A percentile compares a stretch with the other conserved stretches of the same genome.
Conservation (phyloP, 2,113 vertebrate species). For the Leptosomus discolor region DNA sequence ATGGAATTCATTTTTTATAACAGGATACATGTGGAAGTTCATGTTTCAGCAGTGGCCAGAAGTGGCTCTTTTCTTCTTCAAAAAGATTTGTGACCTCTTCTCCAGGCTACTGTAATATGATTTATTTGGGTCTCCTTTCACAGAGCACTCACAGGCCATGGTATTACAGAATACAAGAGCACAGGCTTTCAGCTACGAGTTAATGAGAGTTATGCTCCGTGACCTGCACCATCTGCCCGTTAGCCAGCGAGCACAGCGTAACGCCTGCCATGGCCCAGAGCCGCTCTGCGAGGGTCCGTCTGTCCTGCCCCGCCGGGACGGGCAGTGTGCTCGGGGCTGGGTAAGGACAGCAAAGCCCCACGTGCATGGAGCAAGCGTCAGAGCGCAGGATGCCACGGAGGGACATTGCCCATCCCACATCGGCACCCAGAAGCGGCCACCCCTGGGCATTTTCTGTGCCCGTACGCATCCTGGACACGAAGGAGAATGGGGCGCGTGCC, state of each 20-base stretch:
- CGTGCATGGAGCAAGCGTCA: rapidly evolving
- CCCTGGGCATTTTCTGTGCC: not conserved
- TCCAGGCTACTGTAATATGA: conserved; percentile 51
- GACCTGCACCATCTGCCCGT: not conserved
- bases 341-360: not conserved
- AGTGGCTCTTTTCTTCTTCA: conserved; percentile 53
- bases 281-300: rapidly evolving
- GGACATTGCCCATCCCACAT: not conserved
- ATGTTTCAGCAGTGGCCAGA: conserved; percentile 39
- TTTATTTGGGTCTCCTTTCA: conserved; percentile 35
- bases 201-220: not conserved
- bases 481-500: rapidly evolving
- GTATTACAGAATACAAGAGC: not conserved
- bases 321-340: not conserved
- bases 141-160: not conserved
- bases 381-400: not conserved
- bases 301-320: rapidly evolving
- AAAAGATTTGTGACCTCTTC: conserved; percentile 62
- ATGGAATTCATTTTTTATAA: conserved; percentile 68
- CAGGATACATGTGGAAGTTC: conserved; percentile 59
- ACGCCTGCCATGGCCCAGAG: rapidly evolving
- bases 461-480: rapidly evolving
- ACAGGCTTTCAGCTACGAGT: not conserved
- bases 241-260: rapidly evolving
- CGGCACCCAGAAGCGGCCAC: not conserved